These are phyloP conservation scores for Eumerus sabulonum DNA, from an alignment of 2,888 invertebrate genomes.

Conservation along the genomic window DNA sequence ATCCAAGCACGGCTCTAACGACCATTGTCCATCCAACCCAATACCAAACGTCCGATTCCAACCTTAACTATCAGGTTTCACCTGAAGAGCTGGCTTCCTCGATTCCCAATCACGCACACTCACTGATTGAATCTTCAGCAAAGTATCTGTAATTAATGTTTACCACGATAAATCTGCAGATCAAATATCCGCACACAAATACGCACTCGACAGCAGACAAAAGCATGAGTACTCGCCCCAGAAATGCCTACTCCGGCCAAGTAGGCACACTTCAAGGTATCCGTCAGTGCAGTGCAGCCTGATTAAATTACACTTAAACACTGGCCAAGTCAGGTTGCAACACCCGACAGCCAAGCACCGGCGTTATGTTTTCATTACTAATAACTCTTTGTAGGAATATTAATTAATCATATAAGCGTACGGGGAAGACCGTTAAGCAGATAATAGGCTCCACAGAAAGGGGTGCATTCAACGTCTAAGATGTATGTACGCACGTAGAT, in stretches of 20 bases:
- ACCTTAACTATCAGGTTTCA: conserved; percentile 34
- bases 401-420: conserved; percentile 65
- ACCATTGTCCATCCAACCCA: no score
- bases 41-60: no score
- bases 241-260: not conserved
- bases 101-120: conserved; percentile 1
- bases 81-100: not conserved
- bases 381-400: conserved; percentile 64
- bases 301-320: conserved; percentile 60
- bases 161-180: conserved; percentile 50
- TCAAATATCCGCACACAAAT: conserved; percentile 39
- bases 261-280: conserved; percentile 43
- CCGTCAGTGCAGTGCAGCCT: conserved; percentile 46
- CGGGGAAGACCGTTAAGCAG: conserved; percentile 64
- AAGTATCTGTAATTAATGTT: conserved; percentile 60
- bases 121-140: conserved; percentile 59
- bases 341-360: conserved; percentile 1
- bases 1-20: no score
- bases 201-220: not conserved
- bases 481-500: conserved; percentile 1
- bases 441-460: conserved; percentile 55
- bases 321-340: conserved; percentile 9
- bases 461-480: not conserved
- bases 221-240: not conserved
- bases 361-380: conserved; percentile 46